Evolutionary conservation across 2,888 invertebrate genomes (phyloP).

Genomic region (Chrysotoxum bicinctum): DNA sequence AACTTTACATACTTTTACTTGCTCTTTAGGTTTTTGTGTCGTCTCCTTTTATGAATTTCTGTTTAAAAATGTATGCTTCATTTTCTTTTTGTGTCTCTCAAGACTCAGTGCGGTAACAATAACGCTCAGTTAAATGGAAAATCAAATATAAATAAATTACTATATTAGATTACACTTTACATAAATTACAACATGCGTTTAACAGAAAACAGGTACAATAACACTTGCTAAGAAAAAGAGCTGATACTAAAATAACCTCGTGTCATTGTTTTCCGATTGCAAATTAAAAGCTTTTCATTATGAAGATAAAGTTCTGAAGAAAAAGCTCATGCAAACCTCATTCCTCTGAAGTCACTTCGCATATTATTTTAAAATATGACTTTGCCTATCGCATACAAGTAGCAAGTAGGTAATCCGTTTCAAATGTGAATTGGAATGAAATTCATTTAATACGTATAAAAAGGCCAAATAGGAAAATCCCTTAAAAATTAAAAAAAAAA

Average conservation of each 20-base stretch:
- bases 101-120: background rate
- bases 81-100: background rate
- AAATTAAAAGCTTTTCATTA: slow-evolving; percentile 54
- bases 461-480: background rate
- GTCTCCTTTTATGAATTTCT: background rate
- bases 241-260: slow-evolving; percentile 69
- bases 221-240: slow-evolving; percentile 58
- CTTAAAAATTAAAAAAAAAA: background rate
- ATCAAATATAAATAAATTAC: background rate
- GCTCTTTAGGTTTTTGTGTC: background rate
- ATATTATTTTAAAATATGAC: slow-evolving; percentile 26
- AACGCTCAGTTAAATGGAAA: background rate
- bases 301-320: slow-evolving; percentile 51
- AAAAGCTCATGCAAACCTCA: slow-evolving; percentile 55
- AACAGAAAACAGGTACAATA: slow-evolving; percentile 50
- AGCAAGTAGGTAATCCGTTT: background rate
- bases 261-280: slow-evolving; percentile 69
- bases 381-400: background rate
- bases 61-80: background rate
- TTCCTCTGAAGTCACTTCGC: slow-evolving; percentile 17
- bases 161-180: slow-evolving; percentile 37
- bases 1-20: slow-evolving; percentile 22
- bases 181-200: slow-evolving; percentile 45
- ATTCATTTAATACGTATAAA: background rate
- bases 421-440: background rate